phyloP scores from a whole-genome alignment of 2,888 invertebrate species.

The Operophtera brumata region DNA sequence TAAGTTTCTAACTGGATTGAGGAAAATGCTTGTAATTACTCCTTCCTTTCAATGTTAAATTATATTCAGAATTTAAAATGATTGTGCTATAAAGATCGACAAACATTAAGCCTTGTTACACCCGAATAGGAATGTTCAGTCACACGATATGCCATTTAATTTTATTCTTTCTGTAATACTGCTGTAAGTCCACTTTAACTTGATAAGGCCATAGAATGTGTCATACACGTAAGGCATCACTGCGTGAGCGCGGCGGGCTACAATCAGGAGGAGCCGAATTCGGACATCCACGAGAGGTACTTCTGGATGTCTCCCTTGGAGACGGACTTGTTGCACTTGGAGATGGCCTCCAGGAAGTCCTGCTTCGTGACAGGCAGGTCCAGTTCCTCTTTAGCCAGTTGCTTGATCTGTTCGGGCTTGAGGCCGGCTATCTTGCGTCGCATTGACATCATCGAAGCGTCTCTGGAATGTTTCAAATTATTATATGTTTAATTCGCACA shows the following conservation, averaged over 20 bases:
- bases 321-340: conserved; percentile 97
- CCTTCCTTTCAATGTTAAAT: conserved; percentile 2
- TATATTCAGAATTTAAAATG: conserved; percentile 24
- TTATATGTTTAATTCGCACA: too few relatives aligned
- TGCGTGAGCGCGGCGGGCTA: conserved; percentile 29
- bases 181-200: conserved; percentile 58
- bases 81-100: conserved; percentile 30
- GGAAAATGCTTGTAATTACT: background rate
- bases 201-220: conserved; percentile 55
- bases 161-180: conserved; percentile 60
- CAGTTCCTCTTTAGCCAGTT: conserved; percentile 96
- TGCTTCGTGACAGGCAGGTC: conserved; percentile 95
- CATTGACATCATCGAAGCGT: conserved; percentile 99
- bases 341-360: conserved; percentile 96
- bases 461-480: conserved; percentile 76
- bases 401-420: conserved; percentile 95
- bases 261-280: conserved; percentile 95
- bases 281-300: conserved; percentile 98
- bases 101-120: conserved; percentile 19
- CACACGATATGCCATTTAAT: conserved; percentile 55
- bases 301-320: conserved; percentile 96
- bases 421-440: conserved; percentile 95
- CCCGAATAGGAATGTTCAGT: conserved; percentile 27
- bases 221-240: conserved; percentile 29
- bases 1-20: too few relatives aligned